phyloP scores from a whole-genome alignment of 2,113 vertebrate species.

The Brachionichthys hirsutus region DNA sequence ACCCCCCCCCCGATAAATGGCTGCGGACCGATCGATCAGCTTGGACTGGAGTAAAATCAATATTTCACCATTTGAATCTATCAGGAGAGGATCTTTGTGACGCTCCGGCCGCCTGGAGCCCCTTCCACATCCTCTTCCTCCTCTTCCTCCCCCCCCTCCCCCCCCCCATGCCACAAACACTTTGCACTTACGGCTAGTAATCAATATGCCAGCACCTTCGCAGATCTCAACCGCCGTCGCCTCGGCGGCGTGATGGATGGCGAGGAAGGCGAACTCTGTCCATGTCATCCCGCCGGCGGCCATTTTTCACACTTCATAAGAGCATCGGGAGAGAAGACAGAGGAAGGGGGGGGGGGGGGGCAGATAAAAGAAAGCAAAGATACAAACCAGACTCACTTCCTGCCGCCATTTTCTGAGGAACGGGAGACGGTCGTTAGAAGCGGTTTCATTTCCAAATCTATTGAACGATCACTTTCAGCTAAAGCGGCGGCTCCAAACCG shows the following conservation, averaged over 20 bases:
- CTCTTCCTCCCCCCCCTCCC: slow-evolving; percentile 56
- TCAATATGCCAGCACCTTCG: slow-evolving; percentile 99
- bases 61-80: slow-evolving; percentile 99
- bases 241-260: slow-evolving; percentile 97
- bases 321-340: slow-evolving; percentile 49
- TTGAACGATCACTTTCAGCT: slow-evolving; percentile 13
- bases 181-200: slow-evolving; percentile 97
- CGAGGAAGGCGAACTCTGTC: slow-evolving; percentile 91
- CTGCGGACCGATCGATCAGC: slow-evolving; percentile 92
- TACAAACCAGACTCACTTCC: slow-evolving; percentile 31
- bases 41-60: slow-evolving; percentile 99
- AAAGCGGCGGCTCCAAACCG: background rate
- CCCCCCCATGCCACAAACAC: slow-evolving; percentile 82
- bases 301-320: slow-evolving; percentile 88
- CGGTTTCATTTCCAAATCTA: slow-evolving; percentile 4
- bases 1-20: slow-evolving; percentile 91
- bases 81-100: slow-evolving; percentile 92
- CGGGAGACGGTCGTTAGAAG: slow-evolving; percentile 13
- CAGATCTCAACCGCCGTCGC: slow-evolving; percentile 98
- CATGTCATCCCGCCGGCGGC: slow-evolving; percentile 88
- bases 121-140: slow-evolving; percentile 79
- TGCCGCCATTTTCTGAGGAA: slow-evolving; percentile 21
- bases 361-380: slow-evolving; percentile 38
- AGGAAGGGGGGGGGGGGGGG: slow-evolving; percentile 30
- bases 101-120: slow-evolving; percentile 89